Conservation (phyloP, 2,888 invertebrate genomes). For the Xanthorhoe designata region DNA sequence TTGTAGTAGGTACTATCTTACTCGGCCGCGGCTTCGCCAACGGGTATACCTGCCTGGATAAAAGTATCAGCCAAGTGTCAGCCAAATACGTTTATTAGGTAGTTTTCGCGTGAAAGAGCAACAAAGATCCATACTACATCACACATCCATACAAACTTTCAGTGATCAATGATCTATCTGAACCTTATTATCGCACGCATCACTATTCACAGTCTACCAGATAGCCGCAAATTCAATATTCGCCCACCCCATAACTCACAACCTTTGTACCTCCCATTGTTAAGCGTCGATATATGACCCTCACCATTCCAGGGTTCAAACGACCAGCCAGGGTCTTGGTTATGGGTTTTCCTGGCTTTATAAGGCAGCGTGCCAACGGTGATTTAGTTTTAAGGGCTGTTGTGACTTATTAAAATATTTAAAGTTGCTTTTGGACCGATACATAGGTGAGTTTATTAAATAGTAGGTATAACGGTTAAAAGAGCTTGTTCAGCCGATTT, state of each 20-base stretch:
- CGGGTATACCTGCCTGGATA: no score
- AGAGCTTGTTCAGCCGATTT: no score
- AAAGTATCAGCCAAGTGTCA: no score
- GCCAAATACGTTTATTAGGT: no score
- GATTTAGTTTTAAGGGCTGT: neutral
- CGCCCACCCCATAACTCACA: conserved; percentile 41
- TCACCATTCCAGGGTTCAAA: conserved; percentile 46
- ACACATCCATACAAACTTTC: no score
- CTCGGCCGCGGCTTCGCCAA: no score
- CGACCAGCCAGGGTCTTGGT: conserved; percentile 56
- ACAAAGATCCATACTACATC: no score
- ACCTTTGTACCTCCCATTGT: conserved; percentile 43
- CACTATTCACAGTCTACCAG: conserved; percentile 38
- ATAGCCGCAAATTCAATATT: conserved; percentile 39
- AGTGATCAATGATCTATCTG: neutral
- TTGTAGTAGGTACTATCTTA: neutral
- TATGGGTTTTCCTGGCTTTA: conserved; percentile 65
- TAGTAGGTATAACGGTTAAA: no score
- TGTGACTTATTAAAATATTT: neutral
- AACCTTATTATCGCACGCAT: conserved; percentile 20
- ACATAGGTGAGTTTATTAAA: no score
- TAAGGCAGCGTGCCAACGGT: conserved; percentile 35
- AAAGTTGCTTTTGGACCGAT: neutral
- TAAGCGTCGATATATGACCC: conserved; percentile 43
- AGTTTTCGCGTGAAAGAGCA: no score